Percentiles rank a stretch among this genome's conserved stretches.
Conservation (phyloP, 1,140 invertebrate genomes). For the Drosophila sechellia region DNA sequence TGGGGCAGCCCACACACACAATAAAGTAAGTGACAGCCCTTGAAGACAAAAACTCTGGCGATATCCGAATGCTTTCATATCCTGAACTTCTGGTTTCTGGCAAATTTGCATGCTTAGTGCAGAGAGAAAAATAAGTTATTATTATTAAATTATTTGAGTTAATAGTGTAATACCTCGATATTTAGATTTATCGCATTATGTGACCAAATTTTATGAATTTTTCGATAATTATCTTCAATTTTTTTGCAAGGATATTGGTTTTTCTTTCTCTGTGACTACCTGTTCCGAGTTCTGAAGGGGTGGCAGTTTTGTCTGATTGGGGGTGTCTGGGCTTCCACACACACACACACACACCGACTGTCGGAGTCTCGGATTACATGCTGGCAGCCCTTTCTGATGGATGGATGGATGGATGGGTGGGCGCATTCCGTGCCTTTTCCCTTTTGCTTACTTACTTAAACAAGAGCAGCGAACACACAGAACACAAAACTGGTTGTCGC, state of each 20-base stretch:
- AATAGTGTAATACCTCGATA: background rate
- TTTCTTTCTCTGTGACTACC: slow-evolving; percentile 40
- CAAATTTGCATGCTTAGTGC: slow-evolving; percentile 66
- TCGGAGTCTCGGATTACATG: slow-evolving; percentile 73
- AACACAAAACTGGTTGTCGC: slow-evolving; percentile 52
- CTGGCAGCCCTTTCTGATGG: slow-evolving; percentile 50
- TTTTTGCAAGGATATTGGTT: background rate
- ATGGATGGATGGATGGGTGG: slow-evolving; percentile 39
- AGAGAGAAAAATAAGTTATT: slow-evolving; percentile 2
- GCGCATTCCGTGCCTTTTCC: slow-evolving; percentile 27
- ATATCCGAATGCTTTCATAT: slow-evolving; percentile 40
- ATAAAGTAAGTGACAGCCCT: slow-evolving; percentile 40
- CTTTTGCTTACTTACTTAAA: slow-evolving; percentile 57
- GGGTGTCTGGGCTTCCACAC: slow-evolving; percentile 21
- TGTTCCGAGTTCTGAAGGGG: slow-evolving; percentile 33
- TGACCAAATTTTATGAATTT: background rate
- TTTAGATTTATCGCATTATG: background rate
- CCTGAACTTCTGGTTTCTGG: slow-evolving; percentile 28
- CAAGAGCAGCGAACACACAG: slow-evolving; percentile 18
- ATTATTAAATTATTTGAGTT: too few relatives aligned
- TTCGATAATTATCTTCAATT: too few relatives aligned
- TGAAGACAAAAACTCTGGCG: slow-evolving; percentile 32
- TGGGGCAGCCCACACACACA: slow-evolving; percentile 6
- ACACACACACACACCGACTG: slow-evolving; percentile 18
- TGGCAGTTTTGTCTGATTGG: slow-evolving; percentile 32